Base-by-base conservation (phyloP, 2,113 vertebrate genomes). In the Rissa tridactyla region DNA sequence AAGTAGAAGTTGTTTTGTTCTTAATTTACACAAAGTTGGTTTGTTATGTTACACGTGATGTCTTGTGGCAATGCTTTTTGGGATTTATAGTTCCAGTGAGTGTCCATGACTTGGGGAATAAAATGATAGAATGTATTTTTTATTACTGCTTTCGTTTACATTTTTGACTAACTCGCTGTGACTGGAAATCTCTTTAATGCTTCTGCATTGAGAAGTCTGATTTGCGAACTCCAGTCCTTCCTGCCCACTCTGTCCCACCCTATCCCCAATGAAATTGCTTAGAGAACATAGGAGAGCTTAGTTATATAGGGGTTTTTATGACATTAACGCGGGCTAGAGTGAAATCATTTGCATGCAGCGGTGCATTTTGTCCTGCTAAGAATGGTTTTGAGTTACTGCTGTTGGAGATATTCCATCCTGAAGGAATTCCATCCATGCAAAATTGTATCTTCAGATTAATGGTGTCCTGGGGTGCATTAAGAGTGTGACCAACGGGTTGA, bases 41-140 rank as follows among this genome's bases (percentile, higher is more conserved):
- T 75, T 51, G 23, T 2, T 26, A 51, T 38, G 32, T 70, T 87
- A n/a, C 9, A 22, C 0, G 2, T 42, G 19, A 29, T 0, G 0
- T 46, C 30, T 25, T 57, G 27, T 36, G 26, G 30, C 19, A 76
- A 16, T 58, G 12, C 3, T 57, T 71, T 79, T 30, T 4, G 4
- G 13, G 46, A 29, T 80, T 88, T 66, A 26, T 71, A 57, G 15
- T 80, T 83, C 26, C 32, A 15, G 6, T 60, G 54, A 57, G 15
- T 29, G n/a, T 11, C 61, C 11, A 12, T n/a, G 36, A 38, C 62
- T 62, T 62, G 58, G 49, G 26, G 46, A 71, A 38, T 34, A 62
- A 90, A 77, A 49, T n/a, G 46, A 18, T 57, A 55, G 11, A 72
- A 75, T 32, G 2, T 8, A 6, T 17, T 82, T 70, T 72, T 75